Evolutionary conservation across 2,888 invertebrate species (phyloP).

Genomic region (Blera fallax): DNA sequence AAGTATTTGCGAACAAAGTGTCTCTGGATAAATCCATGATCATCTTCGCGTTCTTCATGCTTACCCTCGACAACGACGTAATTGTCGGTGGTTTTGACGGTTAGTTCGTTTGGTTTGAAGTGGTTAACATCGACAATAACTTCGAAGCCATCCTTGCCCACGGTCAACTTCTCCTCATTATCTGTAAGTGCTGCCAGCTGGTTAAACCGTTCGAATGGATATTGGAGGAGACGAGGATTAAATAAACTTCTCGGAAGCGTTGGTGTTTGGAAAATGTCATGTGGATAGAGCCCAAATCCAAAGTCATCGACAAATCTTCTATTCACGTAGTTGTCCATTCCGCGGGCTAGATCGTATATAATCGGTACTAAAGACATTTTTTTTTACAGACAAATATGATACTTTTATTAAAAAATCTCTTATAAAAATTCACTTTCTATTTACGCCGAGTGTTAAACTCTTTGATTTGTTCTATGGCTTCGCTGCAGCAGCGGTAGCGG

Average conservation of each 20-base stretch:
- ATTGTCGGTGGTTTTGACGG: conserved; percentile 88
- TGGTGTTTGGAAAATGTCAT: conserved; percentile 46
- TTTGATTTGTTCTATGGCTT: conserved; percentile 2
- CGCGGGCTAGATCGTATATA: conserved; percentile 31
- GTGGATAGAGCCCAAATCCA: conserved; percentile 54
- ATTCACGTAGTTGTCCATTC: conserved; percentile 16
- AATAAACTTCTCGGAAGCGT: conserved; percentile 19
- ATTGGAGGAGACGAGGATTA: conserved; percentile 86
- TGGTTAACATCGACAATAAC: conserved; percentile 88
- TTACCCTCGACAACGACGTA: conserved; percentile 87
- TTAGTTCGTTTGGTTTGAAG: conserved; percentile 88
- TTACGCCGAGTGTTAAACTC: background rate
- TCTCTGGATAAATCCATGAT: conserved; percentile 87
- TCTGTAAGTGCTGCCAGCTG: background rate
- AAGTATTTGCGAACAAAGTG: conserved; percentile 88
- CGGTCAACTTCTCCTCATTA: conserved; percentile 15
- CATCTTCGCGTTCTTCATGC: conserved; percentile 87
- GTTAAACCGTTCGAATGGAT: conserved; percentile 86
- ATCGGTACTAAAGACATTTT: conserved; percentile 55
- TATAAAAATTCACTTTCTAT: background rate
- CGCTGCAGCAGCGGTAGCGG: background rate
- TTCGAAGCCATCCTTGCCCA: conserved; percentile 85
- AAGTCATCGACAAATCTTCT: conserved; percentile 38
- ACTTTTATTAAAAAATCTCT: background rate
- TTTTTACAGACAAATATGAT: background rate